These are phyloP conservation scores for Microplitis demolitor DNA, from an alignment of 1,140 invertebrate genomes.

Conservation along the genomic window DNA sequence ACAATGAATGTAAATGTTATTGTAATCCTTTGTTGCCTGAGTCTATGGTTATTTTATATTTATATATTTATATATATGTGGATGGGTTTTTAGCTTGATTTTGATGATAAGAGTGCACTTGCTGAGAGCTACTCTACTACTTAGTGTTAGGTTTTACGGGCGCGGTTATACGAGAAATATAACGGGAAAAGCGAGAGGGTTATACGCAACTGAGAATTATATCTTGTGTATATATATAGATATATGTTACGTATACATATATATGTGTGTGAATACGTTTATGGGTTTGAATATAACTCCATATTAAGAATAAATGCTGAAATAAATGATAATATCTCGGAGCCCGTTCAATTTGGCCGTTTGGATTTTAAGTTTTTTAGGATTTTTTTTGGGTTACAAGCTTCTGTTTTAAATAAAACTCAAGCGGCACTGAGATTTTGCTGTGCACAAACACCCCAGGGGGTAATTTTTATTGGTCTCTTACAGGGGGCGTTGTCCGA, in stretches of 20 bases:
- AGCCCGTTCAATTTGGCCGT: not conserved
- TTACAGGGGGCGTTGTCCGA: too few species aligned
- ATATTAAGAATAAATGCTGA: not conserved
- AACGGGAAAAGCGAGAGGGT: slow-evolving; percentile 28
- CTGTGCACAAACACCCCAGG: too few species aligned
- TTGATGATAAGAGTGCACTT: slow-evolving; percentile 7
- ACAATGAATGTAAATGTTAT: too few species aligned
- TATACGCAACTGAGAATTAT: slow-evolving; percentile 14
- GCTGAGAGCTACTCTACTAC: slow-evolving; percentile 14
- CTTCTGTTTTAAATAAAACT: too few species aligned
- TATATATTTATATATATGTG: not conserved
- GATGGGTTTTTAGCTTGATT: not conserved
- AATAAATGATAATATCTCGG: too few species aligned
- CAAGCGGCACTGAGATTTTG: too few species aligned
- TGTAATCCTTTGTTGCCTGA: not conserved
- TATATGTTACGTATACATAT: not conserved
- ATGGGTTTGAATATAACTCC: not conserved
- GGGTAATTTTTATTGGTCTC: too few species aligned
- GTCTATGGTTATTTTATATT: not conserved
- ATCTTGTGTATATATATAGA: not conserved
- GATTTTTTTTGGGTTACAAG: too few species aligned
- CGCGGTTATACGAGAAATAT: slow-evolving; percentile 29
- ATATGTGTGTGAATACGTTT: not conserved
- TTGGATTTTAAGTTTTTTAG: not conserved
- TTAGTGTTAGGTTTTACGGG: slow-evolving; percentile 25